These are phyloP conservation scores for Planococcus citri DNA, from an alignment of 1,140 invertebrate genomes.

Conservation along the genomic window DNA sequence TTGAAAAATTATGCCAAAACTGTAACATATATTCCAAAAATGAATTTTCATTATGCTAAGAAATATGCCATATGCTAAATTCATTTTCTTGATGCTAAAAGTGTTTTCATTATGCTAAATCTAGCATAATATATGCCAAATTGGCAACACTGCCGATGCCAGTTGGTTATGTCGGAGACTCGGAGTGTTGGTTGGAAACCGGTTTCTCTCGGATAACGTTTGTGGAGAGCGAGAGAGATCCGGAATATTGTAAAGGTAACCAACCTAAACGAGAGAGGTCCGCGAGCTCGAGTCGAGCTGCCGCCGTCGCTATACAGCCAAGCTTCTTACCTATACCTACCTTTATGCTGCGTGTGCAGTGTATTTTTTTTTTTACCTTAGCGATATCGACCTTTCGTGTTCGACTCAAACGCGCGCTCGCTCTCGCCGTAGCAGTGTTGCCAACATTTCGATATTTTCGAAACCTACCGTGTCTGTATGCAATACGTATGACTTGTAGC, in stretches of 20 bases:
- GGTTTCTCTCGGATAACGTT: neutral
- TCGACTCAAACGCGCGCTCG: neutral
- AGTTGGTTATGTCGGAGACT: neutral
- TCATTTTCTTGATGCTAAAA: no score
- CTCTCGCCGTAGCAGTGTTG: slow-evolving; percentile 1
- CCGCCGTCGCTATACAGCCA: neutral
- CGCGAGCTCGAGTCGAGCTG: neutral
- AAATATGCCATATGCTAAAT: no score
- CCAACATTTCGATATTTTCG: neutral
- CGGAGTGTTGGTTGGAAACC: slow-evolving; percentile 1
- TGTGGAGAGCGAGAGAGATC: slow-evolving; percentile 10
- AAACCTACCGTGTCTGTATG: neutral
- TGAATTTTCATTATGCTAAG: no score
- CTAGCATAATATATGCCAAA: no score
- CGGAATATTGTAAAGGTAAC: slow-evolving; percentile 18
- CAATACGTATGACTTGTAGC: no score
- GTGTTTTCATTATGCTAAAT: no score
- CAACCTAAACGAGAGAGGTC: slow-evolving; percentile 17
- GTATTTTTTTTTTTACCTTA: slow-evolving; percentile 15
- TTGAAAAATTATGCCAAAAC: no score
- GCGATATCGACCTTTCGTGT: slow-evolving; percentile 14
- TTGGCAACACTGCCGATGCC: no score
- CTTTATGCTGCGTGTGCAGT: neutral
- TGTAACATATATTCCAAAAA: no score
- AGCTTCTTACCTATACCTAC: neutral